Evolutionary conservation across 1,140 invertebrate species (phyloP).

Genomic region (Batillaria attramentaria): DNA sequence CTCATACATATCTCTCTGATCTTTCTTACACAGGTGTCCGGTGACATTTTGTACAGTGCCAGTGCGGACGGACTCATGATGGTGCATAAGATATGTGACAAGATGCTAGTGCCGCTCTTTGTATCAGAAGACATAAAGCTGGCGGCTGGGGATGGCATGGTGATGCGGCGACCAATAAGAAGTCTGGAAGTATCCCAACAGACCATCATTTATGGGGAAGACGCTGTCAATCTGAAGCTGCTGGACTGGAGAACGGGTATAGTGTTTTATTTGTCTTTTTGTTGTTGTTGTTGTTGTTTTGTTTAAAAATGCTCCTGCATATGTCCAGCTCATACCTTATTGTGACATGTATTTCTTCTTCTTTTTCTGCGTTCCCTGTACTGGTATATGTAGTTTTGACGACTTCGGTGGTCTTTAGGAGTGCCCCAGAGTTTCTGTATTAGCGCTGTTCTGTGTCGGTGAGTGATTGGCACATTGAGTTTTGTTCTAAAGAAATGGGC

Average conservation of each 20-base stretch:
- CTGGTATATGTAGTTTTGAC: no score
- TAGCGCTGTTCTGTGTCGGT: no score
- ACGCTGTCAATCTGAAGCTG: conserved; percentile 65
- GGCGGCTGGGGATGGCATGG: conserved; percentile 1
- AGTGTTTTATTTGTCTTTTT: not conserved
- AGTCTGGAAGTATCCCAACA: conserved; percentile 42
- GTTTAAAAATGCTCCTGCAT: not conserved
- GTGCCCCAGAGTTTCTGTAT: no score
- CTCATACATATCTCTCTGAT: no score
- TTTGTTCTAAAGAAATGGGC: no score
- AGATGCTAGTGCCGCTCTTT: conserved; percentile 53
- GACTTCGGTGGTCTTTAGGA: no score
- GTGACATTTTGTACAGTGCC: conserved; percentile 41
- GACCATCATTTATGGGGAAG: conserved; percentile 60
- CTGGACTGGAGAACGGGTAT: conserved; percentile 65
- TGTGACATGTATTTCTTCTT: not conserved
- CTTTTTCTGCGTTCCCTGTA: not conserved
- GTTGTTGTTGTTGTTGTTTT: not conserved
- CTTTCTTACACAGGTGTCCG: conserved; percentile 46
- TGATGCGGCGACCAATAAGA: conserved; percentile 47
- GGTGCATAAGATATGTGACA: conserved; percentile 52
- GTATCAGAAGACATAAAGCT: conserved; percentile 54
- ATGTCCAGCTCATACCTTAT: not conserved
- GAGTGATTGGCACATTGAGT: no score
- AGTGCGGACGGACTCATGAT: conserved; percentile 57